Base-by-base conservation (phyloP, 2,113 vertebrate genomes). In the Oplegnathus fasciatus region DNA sequence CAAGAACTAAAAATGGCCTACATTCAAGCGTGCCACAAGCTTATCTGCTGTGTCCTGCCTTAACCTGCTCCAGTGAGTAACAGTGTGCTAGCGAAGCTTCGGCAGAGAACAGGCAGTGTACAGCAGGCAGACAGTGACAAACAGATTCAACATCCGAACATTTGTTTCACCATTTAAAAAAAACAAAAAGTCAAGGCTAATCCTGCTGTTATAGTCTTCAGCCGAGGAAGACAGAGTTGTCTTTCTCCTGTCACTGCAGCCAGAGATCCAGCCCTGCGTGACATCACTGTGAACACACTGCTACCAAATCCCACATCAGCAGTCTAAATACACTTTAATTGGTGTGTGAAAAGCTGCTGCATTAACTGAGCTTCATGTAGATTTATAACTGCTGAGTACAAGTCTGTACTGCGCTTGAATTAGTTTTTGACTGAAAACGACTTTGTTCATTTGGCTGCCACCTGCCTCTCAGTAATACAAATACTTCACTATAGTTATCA, bases 11-110 rank as follows among this genome's bases (percentile, higher is more conserved):
- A 90, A 84, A 84, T 86, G 83, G 77, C 87, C 83, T 80, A 87
- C 75, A 89, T 92, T 86, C 74, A 69, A 91, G 76, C 83, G 69
- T 82, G 82, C 89, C 92, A 88, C 37, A 10, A 83, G 90, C 86
- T 86, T 84, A 86, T 90, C 69, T 52, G 73, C 52, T 71, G 75
- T 89, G 85, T 92, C 89, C 89, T 86, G 76, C 87, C 48, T 75
- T 86, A 88, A 88, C 82, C 85, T 86, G 86, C 67, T 86, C 37
- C 50, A 85, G 62, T 86, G 77, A 79, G 64, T 67, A 72, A 67
- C 32, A 81, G 44, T 55, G 40, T 54, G 76, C 60, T 44, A 4
- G 75, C 74, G 60, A 48, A 42, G 74, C 71, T 64, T 86, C 72
- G 85, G 50, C 54, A 86, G 55, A 66, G 54, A 84, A 66, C 65